Percentiles rank a stretch among this genome's conserved stretches.
Conservation (phyloP, 37 sponge, comb jelly and placozoan species). For the Diacarnus erythraeanus region DNA sequence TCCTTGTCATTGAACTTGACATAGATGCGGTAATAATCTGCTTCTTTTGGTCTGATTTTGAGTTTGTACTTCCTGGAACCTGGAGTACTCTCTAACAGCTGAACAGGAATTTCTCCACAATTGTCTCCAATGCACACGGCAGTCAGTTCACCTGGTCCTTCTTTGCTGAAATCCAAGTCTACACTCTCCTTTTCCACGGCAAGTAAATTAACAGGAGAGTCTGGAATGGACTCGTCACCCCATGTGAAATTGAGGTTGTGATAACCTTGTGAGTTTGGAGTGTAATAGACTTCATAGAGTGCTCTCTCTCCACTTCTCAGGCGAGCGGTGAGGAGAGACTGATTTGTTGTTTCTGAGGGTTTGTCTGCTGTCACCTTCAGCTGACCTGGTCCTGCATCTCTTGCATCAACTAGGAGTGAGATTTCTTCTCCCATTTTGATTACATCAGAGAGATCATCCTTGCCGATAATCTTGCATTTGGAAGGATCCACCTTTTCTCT, state of each 20-base stretch:
- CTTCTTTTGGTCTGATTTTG: slow-evolving; percentile 16
- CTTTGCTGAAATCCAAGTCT: not conserved
- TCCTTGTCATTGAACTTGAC: slow-evolving; percentile 25
- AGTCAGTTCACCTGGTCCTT: not conserved
- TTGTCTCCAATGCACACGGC: slow-evolving; percentile 16
- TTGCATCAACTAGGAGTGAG: slow-evolving; percentile 5
- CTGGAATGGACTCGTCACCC: not conserved
- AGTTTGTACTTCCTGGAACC: slow-evolving; percentile 20
- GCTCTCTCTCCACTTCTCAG: not conserved
- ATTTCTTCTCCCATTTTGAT: slow-evolving; percentile 22
- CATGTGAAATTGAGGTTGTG: slow-evolving; percentile 43
- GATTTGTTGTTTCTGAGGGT: slow-evolving; percentile 4
- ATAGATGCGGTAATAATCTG: slow-evolving; percentile 43
- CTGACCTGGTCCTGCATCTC: slow-evolving; percentile 27
- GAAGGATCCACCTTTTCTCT: slow-evolving; percentile 25
- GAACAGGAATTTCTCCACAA: slow-evolving; percentile 15
- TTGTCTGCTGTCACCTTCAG: slow-evolving; percentile 30
- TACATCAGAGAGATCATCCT: slow-evolving; percentile 13
- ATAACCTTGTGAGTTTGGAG: not conserved
- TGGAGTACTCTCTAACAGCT: not conserved
- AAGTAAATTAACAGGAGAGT: slow-evolving; percentile 40
- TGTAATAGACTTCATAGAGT: slow-evolving; percentile 5
- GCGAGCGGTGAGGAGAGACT: not conserved
- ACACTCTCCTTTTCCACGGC: slow-evolving; percentile 7
- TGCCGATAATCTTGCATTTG: slow-evolving; percentile 30